Evolutionary conservation across 2,797 vertebrate genomes (phyloP).

Genomic region (Catharus ustulatus): DNA sequence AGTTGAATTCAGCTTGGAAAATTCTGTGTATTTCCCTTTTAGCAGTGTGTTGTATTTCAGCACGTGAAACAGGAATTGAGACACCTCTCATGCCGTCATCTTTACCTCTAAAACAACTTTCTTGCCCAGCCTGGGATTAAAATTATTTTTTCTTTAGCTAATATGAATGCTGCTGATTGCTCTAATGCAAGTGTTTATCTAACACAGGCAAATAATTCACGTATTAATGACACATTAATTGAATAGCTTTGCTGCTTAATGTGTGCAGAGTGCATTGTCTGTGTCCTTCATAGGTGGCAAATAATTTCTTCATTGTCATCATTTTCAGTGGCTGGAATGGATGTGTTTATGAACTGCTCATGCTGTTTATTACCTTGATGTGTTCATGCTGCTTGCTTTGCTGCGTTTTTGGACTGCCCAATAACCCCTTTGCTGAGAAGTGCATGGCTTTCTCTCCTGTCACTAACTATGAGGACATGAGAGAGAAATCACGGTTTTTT

Average conservation of each 20-base stretch:
- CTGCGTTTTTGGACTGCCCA: not conserved
- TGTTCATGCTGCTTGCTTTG: not conserved
- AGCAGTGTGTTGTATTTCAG: not conserved
- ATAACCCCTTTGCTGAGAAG: not conserved
- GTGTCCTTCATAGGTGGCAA: not conserved
- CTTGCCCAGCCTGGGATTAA: not conserved
- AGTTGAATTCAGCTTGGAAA: not conserved
- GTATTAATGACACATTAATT: conserved; percentile 46
- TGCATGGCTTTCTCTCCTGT: not conserved
- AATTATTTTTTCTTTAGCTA: not conserved
- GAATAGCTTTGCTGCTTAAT: not conserved
- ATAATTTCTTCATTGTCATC: not conserved
- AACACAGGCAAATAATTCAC: conserved; percentile 16
- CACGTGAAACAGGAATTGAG: not conserved
- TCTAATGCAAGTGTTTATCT: conserved; percentile 1
- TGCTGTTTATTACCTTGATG: too few species aligned
- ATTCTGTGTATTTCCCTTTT: not conserved
- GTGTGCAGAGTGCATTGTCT: not conserved
- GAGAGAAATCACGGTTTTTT: not conserved
- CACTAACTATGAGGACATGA: not conserved
- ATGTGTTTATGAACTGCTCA: not conserved
- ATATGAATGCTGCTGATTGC: not conserved
- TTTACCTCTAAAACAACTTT: not conserved
- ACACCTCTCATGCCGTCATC: not conserved
- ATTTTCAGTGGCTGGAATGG: not conserved